A percentile compares a stretch with the other conserved stretches of the same genome.
These are phyloP conservation scores for Sebastes cheni DNA, from an alignment of 2,797 vertebrate genomes.

Conservation along the genomic window DNA sequence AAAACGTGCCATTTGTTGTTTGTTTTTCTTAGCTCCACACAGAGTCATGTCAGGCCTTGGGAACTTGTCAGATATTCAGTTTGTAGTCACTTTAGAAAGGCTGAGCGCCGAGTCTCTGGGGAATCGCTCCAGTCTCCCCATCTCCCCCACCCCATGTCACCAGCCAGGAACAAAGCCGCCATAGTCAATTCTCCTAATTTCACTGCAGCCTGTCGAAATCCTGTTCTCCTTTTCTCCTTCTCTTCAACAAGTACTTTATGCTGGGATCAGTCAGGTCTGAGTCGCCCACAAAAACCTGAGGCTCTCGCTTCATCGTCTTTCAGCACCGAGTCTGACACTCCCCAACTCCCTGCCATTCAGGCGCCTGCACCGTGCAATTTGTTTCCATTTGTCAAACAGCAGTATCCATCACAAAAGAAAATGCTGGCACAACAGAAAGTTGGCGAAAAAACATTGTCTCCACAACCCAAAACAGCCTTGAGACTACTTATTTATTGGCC, in stretches of 20 bases:
- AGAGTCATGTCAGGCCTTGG: conserved; percentile 77
- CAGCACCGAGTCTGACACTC: conserved; percentile 74
- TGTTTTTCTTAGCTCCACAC: conserved; percentile 74
- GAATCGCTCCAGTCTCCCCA: conserved; percentile 69
- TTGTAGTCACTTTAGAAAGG: conserved; percentile 81
- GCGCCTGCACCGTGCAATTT: conserved; percentile 77
- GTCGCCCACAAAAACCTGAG: conserved; percentile 77
- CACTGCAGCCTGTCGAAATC: conserved; percentile 83
- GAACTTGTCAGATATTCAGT: conserved; percentile 83
- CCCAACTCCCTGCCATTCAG: conserved; percentile 78
- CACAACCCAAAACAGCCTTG: conserved; percentile 66
- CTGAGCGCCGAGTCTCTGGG: conserved; percentile 76
- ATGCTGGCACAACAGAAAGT: conserved; percentile 78
- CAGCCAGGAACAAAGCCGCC: conserved; percentile 83
- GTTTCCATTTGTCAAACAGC: conserved; percentile 83
- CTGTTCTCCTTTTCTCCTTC: conserved; percentile 76
- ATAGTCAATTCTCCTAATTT: conserved; percentile 85
- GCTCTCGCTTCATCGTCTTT: conserved; percentile 76
- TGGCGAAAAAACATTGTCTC: conserved; percentile 70
- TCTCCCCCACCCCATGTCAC: conserved; percentile 73
- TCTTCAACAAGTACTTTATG: conserved; percentile 83
- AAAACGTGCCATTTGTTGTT: conserved; percentile 73
- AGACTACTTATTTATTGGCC: conserved; percentile 64
- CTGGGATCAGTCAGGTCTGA: conserved; percentile 81
- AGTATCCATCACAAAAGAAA: conserved; percentile 80